Base-by-base conservation (phyloP, 64 coral and sea anemone species). In the Stichodactyla helianthus region DNA sequence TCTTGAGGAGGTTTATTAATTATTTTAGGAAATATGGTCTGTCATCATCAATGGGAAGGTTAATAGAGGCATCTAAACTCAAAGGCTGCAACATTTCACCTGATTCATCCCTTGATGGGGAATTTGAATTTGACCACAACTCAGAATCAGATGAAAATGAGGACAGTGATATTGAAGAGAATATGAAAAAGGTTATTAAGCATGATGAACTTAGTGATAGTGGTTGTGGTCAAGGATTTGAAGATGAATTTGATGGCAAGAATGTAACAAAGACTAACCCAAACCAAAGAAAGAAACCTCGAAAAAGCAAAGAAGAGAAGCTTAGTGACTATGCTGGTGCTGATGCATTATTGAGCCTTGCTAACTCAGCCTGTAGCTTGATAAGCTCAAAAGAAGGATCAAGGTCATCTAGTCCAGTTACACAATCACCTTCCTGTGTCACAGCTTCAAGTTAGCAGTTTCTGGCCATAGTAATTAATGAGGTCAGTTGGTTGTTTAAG, bases 111-210 rank as follows among this genome's bases (percentile, higher is more conserved):
- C 86, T 97, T 44, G 94, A 97, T 85, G 94, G 94, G 28, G 94
- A 97, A 78, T 97, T 93, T 71, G 94, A 97, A 84, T 97, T 97
- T 93, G 94, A 97, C 65, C 94, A 90, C 71, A 77, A 93, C 61
- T 89, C 80, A 55, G 94, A 89, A 78, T 93, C 91, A 4, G 94
- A 95, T 22, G 94, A 93, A 52, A 88, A 92, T 16, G 91, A 92
- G 79, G 94, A 97, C 84, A 97, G 94, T 52, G 94, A 97, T 71
- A 87, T 97, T 84, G 94, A 97, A 50, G 91, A 97, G 85, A 89
- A 88, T 17, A 97, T 97, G 91, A 82, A 93, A 84, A 88, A 63
- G 28, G 94, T 97, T 26, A 89, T 97, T 7, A 90, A 92, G 80
- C 91, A 65, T 62, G 92, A 94, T 63, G 88, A 90, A 53, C 55